These are phyloP conservation scores for Phyllostomus discolor DNA, from an alignment of 2,113 vertebrate genomes.

Conservation along the genomic window DNA sequence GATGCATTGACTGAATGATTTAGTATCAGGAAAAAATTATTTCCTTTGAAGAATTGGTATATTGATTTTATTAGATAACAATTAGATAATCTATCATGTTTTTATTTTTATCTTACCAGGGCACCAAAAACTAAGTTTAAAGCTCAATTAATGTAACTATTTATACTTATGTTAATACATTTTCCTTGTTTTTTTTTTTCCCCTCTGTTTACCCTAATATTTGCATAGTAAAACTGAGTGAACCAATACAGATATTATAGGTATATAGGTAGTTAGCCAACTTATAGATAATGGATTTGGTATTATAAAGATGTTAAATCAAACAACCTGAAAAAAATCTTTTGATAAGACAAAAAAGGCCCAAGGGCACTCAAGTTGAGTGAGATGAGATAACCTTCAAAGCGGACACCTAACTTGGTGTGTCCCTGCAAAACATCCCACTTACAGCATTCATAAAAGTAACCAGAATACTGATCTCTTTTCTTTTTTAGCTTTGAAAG, in stretches of 20 bases:
- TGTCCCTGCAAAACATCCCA: background rate
- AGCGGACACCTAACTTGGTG: background rate
- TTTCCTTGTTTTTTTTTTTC: slow-evolving; percentile 15
- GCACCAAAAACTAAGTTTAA: slow-evolving; percentile 38
- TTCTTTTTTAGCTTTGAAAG: background rate
- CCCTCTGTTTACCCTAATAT: background rate
- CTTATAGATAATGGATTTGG: background rate
- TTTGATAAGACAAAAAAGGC: background rate
- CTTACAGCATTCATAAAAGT: background rate
- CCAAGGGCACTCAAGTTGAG: background rate
- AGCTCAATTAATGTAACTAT: background rate
- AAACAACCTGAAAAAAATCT: background rate
- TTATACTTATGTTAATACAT: slow-evolving; percentile 19
- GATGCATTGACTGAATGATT: background rate
- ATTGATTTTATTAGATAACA: slow-evolving; percentile 35
- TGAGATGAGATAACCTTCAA: background rate
- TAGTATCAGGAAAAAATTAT: slow-evolving; percentile 13
- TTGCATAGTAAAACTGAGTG: background rate
- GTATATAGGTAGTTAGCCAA: background rate
- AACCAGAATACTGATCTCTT: background rate
- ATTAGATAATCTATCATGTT: slow-evolving; percentile 47
- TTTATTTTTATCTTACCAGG: slow-evolving; percentile 43
- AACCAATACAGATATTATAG: background rate
- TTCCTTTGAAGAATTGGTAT: slow-evolving; percentile 31
- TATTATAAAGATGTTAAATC: slow-evolving; percentile 26